Conservation (phyloP, 2,113 vertebrate species). For the Paracanthobrama guichenoti region DNA sequence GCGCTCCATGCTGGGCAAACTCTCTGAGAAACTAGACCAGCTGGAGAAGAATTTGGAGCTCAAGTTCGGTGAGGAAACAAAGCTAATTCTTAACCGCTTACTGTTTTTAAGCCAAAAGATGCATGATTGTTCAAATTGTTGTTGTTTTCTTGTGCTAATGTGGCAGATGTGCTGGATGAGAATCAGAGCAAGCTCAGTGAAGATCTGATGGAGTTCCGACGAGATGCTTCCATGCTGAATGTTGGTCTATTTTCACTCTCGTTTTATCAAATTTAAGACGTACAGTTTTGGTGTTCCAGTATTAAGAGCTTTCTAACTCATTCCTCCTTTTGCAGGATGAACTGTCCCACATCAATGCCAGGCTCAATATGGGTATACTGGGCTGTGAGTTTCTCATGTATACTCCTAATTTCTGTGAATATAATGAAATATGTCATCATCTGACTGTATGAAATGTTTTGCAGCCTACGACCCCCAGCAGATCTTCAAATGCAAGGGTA, state of each 20-base stretch:
- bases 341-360: slow-evolving; percentile 95
- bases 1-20: slow-evolving; percentile 96
- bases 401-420: not conserved
- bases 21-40: slow-evolving; percentile 96
- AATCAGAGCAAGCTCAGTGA: slow-evolving; percentile 98
- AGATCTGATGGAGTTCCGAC: slow-evolving; percentile 97
- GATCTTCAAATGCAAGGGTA: slow-evolving; percentile 99
- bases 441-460: slow-evolving; percentile 7
- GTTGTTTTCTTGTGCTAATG: not conserved
- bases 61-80: slow-evolving; percentile 84
- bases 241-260: slow-evolving; percentile 63
- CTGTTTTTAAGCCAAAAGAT: not conserved
- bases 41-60: slow-evolving; percentile 97
- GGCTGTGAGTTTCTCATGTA: slow-evolving; percentile 82
- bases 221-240: slow-evolving; percentile 96
- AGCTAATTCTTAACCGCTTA: not conserved
- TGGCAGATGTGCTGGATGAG: slow-evolving; percentile 92
- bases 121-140: not conserved
- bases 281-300: not conserved
- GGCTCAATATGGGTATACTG: slow-evolving; percentile 98
- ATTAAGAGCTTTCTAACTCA: not conserved
- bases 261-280: not conserved
- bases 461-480: slow-evolving; percentile 98
- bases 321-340: slow-evolving; percentile 82
- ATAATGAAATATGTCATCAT: not conserved